Evolutionary conservation across 2,888 invertebrate species (phyloP), one percentile per base, ranked within the genome.

Genomic region (Eremobia ochroleuca): DNA sequence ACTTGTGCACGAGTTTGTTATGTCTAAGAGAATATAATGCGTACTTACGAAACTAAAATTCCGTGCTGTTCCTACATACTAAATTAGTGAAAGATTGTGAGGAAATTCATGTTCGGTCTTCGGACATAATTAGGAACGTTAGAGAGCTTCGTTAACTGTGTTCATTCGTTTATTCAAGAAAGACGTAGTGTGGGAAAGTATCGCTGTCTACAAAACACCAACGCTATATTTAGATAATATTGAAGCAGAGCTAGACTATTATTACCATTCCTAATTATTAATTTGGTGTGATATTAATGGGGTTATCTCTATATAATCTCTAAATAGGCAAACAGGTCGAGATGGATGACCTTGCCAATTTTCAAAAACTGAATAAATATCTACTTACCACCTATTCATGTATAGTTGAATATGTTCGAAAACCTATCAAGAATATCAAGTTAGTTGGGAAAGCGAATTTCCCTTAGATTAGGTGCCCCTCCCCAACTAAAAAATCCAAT

Each of bases 401-500:
- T 52, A 43, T 43, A 28, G 25, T 37, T 49, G 37, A 34, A 71
- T 49, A 68, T 72, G 77, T 84, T 58, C 64, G 15, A 75, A 73
- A 87, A 84, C 40, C 75, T 73, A 80, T 80, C 66, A 84, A 62
- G 40, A 52, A 87, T 85, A 84, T 73, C 81, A 67, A 85, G 73
- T 79, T 85, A 69, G 74, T 55, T 70, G 69, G 72, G 66, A 69
- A 87, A 84, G 31, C 52, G 81, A 87, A 75, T 83, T 87, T 86
- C 84, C 79, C 64, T 84, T 62, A 59, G 85, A 85, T 76, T 87
- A 84, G 79, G 31, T 76, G 78, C 40, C 76, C 75, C 89, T 78
- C 72, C 79, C 73, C 69, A 77, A 81, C 81, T 81, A 88, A 87
- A 87, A 87, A 87, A 87, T 76, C 87, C 89, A 87, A 88, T 87